These are phyloP conservation scores for Halcyon senegalensis DNA, from an alignment of 2,113 vertebrate species.

Conservation along the genomic window DNA sequence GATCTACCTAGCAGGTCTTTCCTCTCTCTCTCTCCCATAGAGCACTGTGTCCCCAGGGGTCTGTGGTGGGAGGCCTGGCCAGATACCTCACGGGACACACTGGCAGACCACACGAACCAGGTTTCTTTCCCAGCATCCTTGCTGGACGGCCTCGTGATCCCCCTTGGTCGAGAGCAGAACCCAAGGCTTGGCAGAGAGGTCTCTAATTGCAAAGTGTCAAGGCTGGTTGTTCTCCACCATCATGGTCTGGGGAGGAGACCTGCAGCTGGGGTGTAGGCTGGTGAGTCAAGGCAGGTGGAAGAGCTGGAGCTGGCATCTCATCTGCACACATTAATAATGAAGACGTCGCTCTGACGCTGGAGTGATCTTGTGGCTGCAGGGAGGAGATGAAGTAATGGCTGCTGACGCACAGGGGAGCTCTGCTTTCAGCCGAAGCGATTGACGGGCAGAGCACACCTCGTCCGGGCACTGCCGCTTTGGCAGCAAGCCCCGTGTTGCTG, in stretches of 20 bases:
- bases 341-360: not conserved
- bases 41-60: rapidly evolving
- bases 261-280: not conserved
- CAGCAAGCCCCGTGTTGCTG: not conserved
- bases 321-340: not conserved
- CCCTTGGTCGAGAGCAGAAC: not conserved
- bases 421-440: rapidly evolving
- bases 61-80: not conserved
- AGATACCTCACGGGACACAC: not conserved
- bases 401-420: not conserved
- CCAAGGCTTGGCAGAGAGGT: not conserved
- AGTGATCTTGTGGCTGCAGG: not conserved
- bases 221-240: not conserved
- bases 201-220: not conserved
- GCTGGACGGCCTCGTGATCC: not conserved
- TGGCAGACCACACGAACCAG: not conserved
- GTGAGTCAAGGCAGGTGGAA: not conserved
- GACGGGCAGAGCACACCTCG: rapidly evolving
- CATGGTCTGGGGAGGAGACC: not conserved
- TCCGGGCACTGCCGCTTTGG: rapidly evolving
- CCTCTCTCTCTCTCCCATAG: not conserved
- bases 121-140: not conserved
- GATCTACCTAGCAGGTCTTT: not conserved
- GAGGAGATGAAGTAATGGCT: conserved; percentile 1
- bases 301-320: not conserved